Evolutionary conservation across 2,797 vertebrate species (phyloP), one percentile per base, ranked within the genome.

Genomic region (Trachops cirrhosus): DNA sequence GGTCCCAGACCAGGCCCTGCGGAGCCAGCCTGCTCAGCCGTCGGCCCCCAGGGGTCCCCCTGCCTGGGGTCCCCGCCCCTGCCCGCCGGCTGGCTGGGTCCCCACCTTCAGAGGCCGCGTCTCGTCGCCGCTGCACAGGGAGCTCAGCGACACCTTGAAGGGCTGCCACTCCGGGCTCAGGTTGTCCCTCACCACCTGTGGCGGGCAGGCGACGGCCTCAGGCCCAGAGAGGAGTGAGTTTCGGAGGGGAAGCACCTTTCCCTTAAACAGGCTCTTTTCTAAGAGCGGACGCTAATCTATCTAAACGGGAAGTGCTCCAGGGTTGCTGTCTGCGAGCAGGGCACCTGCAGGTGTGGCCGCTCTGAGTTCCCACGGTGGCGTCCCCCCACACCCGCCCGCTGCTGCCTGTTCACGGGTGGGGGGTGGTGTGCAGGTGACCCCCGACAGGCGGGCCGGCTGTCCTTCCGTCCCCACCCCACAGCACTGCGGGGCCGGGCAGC

Each of bases 121-220:
- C 92, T 99, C 99, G 64, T 99, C 99, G 0, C 99, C 99, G 98
- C 99, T 99, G 98, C 99, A 99, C 97, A 99, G 98, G 0, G 99
- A 99, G 97, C 98, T 99, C 95, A 99, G 99, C 8, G 99, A 99
- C 74, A 99, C 99, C 98, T 99, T 99, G 98, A 99, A 99, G 12
- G 99, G 98, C 93, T 99, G 99, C 99, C 99, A 99, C 94, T 99
- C 98, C 0, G 99, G 99, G 97, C 99, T 99, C 96, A 99, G 98
- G 98, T 99, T 99, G 98, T 99, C 99, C 98, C 99, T 99, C 97
- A 99, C 99, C 97, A 99, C 99, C 99, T 99, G 98, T 5, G 41
- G 71, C 9, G 21, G 62, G 90, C 59, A 74, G 7, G 71, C 9
- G 67, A 15, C 2, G 9, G 68, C 32, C 48, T 18, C 48, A 32